Evolutionary conservation across 2,888 invertebrate species (phyloP).

Genomic region (Archaeoteleia sp.): DNA sequence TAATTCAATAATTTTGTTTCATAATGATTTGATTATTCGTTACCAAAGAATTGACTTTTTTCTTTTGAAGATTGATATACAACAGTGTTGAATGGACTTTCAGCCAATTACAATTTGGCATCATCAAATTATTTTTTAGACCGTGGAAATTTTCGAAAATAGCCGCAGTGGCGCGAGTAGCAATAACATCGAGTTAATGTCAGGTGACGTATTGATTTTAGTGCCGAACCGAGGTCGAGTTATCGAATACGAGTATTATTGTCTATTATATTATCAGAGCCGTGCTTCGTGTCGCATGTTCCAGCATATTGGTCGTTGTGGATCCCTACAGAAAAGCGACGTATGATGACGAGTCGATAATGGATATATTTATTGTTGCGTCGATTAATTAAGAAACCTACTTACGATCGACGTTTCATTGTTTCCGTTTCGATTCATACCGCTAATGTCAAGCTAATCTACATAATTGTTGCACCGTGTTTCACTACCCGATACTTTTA

Average conservation of each 20-base stretch:
- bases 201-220: conserved; percentile 48
- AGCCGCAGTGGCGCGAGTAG: conserved; percentile 14
- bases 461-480: background rate
- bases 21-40: too few species aligned
- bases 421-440: too few species aligned
- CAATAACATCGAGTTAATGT: conserved; percentile 39
- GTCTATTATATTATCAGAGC: conserved; percentile 46
- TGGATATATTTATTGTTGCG: conserved; percentile 25
- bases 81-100: background rate
- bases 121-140: conserved; percentile 4
- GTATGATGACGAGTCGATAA: conserved; percentile 27
- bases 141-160: conserved; percentile 24
- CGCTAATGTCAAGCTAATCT: conserved; percentile 1
- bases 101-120: background rate
- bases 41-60: too few species aligned
- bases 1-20: too few species aligned
- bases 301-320: conserved; percentile 18
- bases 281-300: conserved; percentile 15
- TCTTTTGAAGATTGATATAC: background rate
- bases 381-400: conserved; percentile 35
- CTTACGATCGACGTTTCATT: conserved; percentile 4
- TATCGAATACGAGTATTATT: conserved; percentile 45
- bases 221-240: conserved; percentile 43
- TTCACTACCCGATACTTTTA: too few species aligned
- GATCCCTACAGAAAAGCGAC: conserved; percentile 18